These are phyloP conservation scores for Dryomyza anilis DNA, from an alignment of 2,888 invertebrate genomes.

Conservation along the genomic window DNA sequence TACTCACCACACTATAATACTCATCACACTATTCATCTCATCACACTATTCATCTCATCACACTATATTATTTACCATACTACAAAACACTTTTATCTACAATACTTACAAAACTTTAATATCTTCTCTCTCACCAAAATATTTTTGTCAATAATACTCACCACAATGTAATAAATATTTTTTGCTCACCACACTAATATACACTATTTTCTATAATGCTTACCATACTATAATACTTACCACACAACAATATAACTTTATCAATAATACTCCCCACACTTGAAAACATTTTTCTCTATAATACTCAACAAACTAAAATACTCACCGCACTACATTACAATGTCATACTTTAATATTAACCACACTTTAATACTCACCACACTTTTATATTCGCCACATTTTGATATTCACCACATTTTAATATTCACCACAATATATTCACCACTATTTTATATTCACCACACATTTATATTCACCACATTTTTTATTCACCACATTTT, in stretches of 20 bases:
- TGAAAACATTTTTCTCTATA: neutral
- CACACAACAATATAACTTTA: neutral
- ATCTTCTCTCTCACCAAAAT: too few relatives aligned
- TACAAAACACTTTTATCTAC: too few relatives aligned
- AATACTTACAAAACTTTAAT: too few relatives aligned
- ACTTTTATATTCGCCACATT: neutral
- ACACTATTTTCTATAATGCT: neutral
- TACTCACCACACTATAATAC: too few relatives aligned
- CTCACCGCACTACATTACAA: neutral
- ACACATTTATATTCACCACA: too few relatives aligned
- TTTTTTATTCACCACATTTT: neutral
- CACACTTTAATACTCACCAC: constrained; percentile 18
- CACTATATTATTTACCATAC: too few relatives aligned
- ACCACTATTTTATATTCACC: neutral
- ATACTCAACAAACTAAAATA: neutral
- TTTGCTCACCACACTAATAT: neutral
- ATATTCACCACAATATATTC: neutral
- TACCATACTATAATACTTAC: neutral
- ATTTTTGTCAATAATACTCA: too few relatives aligned
- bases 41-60: too few relatives aligned
- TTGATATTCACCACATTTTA: neutral
- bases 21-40: too few relatives aligned
- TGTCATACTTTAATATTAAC: neutral
- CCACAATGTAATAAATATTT: too few relatives aligned
- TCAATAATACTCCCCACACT: too few relatives aligned